Evolutionary conservation across 2,113 vertebrate genomes (phyloP).

Genomic region (Myotis brandtii): DNA sequence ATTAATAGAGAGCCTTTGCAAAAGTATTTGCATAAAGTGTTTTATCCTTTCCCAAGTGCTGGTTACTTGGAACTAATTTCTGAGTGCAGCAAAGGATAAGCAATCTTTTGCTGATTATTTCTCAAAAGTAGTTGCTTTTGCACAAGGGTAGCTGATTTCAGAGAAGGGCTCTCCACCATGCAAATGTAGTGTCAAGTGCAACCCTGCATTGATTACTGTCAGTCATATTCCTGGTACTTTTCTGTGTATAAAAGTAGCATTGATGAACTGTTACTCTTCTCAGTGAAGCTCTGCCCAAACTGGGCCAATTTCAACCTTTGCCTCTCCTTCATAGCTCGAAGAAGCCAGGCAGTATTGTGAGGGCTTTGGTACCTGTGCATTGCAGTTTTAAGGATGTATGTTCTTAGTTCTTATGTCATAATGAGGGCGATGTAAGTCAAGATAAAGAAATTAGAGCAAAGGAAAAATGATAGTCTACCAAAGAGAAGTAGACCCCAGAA

Average conservation of each 20-base stretch:
- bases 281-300: background rate
- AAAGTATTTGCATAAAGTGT: constrained; percentile 49
- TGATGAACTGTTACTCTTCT: background rate
- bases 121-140: constrained; percentile 20
- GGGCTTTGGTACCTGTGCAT: too few relatives aligned
- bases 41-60: constrained; percentile 47
- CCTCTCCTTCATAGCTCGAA: background rate
- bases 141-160: constrained; percentile 39
- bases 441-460: background rate
- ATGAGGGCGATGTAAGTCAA: background rate
- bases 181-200: background rate
- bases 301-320: background rate
- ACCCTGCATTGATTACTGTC: background rate
- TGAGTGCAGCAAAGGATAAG: constrained; percentile 36
- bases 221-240: background rate
- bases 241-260: background rate
- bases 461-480: background rate
- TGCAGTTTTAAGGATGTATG: background rate
- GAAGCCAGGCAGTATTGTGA: background rate
- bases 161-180: constrained; percentile 23
- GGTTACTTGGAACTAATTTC: constrained; percentile 62
- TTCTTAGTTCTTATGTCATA: background rate
- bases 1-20: constrained; percentile 70
- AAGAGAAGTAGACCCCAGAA: background rate
- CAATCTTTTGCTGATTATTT: constrained; percentile 53